These are phyloP conservation scores for Hartigia nigra DNA, from an alignment of 2,888 invertebrate species.

Conservation along the genomic window DNA sequence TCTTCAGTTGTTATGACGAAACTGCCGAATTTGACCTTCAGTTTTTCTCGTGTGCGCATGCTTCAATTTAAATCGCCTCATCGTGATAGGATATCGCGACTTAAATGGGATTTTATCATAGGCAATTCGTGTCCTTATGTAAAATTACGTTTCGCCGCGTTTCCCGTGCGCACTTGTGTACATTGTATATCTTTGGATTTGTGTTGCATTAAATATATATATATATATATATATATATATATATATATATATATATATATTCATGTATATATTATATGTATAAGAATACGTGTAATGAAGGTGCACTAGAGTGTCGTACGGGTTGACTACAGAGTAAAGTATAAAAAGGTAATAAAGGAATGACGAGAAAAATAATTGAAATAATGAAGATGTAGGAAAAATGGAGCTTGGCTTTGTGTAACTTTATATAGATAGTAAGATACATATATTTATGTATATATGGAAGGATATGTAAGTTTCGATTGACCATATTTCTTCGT, in stretches of 20 bases:
- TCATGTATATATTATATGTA: constrained; percentile 11
- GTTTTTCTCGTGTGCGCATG: not conserved
- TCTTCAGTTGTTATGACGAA: not conserved
- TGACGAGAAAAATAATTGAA: not conserved
- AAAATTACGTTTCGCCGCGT: not conserved
- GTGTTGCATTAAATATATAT: not conserved
- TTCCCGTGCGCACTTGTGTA: not conserved
- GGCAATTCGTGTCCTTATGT: not conserved
- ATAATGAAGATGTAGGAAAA: constrained; percentile 7
- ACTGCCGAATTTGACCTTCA: not conserved
- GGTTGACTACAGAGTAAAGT: not conserved
- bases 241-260: constrained; percentile 11
- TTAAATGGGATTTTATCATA: not conserved
- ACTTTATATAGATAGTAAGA: not conserved
- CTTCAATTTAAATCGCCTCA: not conserved
- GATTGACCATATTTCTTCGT: constrained; percentile 31
- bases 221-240: constrained; percentile 7
- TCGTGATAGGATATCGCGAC: not conserved
- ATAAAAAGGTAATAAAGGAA: not conserved
- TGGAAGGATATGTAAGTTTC: constrained; percentile 31
- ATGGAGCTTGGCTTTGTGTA: not conserved
- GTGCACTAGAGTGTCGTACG: not conserved
- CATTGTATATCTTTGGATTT: not conserved
- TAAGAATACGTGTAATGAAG: constrained; percentile 8
- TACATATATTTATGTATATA: constrained; percentile 3